Conservation (phyloP, 1,140 invertebrate species). For the Hyles vespertilio region DNA sequence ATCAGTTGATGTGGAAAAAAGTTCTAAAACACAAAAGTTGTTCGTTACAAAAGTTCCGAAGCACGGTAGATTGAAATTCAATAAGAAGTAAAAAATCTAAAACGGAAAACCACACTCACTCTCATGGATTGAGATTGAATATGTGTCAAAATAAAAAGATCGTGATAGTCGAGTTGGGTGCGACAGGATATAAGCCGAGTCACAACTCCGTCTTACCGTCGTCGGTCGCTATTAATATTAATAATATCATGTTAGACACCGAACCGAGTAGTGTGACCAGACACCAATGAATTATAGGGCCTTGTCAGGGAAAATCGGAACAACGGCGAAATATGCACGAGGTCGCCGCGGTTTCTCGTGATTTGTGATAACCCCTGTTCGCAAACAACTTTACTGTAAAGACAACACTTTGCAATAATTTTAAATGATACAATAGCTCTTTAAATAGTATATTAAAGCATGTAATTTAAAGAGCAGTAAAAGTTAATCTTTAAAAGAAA, state of each 20-base stretch:
- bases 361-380: background rate
- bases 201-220: conserved; percentile 16
- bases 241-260: conserved; percentile 14
- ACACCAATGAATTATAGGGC: conserved; percentile 1
- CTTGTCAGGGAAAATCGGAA: conserved; percentile 5
- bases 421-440: too few relatives aligned
- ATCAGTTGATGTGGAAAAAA: too few relatives aligned
- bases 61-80: too few relatives aligned
- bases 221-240: conserved; percentile 21
- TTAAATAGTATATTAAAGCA: too few relatives aligned
- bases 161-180: background rate
- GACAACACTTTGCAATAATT: too few relatives aligned
- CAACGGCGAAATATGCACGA: conserved; percentile 7
- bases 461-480: too few relatives aligned
- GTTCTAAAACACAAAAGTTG: too few relatives aligned
- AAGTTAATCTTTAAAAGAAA: too few relatives aligned
- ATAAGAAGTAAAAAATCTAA: too few relatives aligned
- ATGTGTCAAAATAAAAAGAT: background rate
- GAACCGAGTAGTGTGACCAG: conserved; percentile 15
- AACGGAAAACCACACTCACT: background rate
- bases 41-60: too few relatives aligned
- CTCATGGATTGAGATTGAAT: background rate
- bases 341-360: too few relatives aligned
- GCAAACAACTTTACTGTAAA: background rate
- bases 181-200: conserved; percentile 19